These are phyloP conservation scores for Phalera bucephala DNA, from an alignment of 2,888 invertebrate species.

Conservation along the genomic window DNA sequence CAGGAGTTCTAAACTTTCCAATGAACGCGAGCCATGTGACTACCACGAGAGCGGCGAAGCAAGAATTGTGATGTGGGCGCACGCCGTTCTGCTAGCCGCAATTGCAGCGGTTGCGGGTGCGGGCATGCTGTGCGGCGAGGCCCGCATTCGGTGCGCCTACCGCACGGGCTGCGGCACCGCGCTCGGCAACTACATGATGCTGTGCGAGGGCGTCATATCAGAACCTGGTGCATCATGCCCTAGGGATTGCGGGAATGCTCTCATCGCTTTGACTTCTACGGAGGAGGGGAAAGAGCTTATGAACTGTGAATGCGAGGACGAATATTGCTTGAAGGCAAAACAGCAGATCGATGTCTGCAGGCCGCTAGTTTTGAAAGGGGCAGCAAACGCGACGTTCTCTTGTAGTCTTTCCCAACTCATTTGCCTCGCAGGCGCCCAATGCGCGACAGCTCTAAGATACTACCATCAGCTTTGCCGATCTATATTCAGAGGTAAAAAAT, in stretches of 20 bases:
- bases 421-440: too few relatives aligned
- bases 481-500: too few relatives aligned
- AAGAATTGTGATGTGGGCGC: slow-evolving; percentile 73
- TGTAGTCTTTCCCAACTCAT: too few relatives aligned
- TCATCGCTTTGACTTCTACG: slow-evolving; percentile 90
- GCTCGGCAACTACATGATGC: too few relatives aligned
- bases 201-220: slow-evolving; percentile 86
- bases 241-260: slow-evolving; percentile 88
- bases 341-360: slow-evolving; percentile 89
- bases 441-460: too few relatives aligned
- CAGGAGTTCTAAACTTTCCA: slow-evolving; percentile 67
- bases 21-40: slow-evolving; percentile 75
- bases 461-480: too few relatives aligned
- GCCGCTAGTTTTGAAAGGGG: slow-evolving; percentile 86
- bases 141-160: slow-evolving; percentile 88
- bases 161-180: slow-evolving; percentile 90
- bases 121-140: slow-evolving; percentile 83
- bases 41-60: slow-evolving; percentile 55
- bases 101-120: slow-evolving; percentile 52
- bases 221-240: slow-evolving; percentile 85
- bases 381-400: too few relatives aligned
- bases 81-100: slow-evolving; percentile 52
- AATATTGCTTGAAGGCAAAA: slow-evolving; percentile 87
- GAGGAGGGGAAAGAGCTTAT: slow-evolving; percentile 90
- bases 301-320: slow-evolving; percentile 90